Evolutionary conservation across 1,140 invertebrate genomes (phyloP).

Genomic region (Papilio helenus): DNA sequence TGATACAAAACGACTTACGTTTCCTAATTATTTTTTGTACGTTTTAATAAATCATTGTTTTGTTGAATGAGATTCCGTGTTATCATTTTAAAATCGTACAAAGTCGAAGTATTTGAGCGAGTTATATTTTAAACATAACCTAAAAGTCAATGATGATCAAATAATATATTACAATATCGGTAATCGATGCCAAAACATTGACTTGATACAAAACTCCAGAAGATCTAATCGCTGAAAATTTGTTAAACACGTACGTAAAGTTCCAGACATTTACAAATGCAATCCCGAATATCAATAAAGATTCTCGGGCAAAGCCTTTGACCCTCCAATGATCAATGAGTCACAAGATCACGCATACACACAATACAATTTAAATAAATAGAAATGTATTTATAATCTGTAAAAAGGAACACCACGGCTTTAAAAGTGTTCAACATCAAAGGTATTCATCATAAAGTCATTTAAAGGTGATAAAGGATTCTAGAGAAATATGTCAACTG

Average conservation of each 20-base stretch:
- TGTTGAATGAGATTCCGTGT: slow-evolving; percentile 12
- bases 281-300: slow-evolving; percentile 1
- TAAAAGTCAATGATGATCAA: neutral
- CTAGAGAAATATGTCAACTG: slow-evolving; percentile 14
- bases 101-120: neutral
- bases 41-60: neutral
- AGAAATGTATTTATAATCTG: slow-evolving; percentile 13
- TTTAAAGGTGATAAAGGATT: slow-evolving; percentile 23
- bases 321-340: neutral
- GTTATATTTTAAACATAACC: neutral
- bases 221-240: neutral
- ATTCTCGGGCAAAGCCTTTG: neutral
- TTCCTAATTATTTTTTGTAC: slow-evolving; percentile 3
- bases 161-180: neutral
- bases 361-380: slow-evolving; percentile 20
- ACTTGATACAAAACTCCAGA: neutral
- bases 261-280: neutral
- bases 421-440: neutral
- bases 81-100: neutral
- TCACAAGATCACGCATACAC: neutral
- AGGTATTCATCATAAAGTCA: slow-evolving; percentile 14
- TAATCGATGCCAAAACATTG: neutral
- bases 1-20: slow-evolving; percentile 14
- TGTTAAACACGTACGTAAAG: neutral
- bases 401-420: neutral